Conservation (phyloP, 2,797 vertebrate genomes). For the Pipistrellus pipistrellus region DNA sequence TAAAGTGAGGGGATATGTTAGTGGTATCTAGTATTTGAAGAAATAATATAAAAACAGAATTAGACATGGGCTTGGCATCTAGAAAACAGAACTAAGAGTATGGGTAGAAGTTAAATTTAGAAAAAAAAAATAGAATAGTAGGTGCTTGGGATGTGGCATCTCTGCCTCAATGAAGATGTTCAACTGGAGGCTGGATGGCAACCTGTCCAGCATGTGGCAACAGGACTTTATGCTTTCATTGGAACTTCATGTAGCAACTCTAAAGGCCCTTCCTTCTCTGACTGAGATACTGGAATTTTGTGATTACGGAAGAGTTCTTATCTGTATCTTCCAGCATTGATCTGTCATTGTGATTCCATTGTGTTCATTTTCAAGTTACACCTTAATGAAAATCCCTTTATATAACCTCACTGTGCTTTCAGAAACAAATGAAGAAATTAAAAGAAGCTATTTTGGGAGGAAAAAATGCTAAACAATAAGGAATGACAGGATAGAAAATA, state of each 20-base stretch:
- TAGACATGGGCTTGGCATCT: background rate
- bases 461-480: conserved; percentile 1
- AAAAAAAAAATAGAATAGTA: background rate
- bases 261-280: background rate
- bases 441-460: conserved; percentile 4
- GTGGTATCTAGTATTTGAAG: background rate
- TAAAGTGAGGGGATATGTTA: background rate
- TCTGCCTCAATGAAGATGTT: background rate
- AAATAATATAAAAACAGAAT: background rate
- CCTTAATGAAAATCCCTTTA: background rate
- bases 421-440: conserved; percentile 36
- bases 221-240: background rate
- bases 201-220: background rate
- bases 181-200: background rate
- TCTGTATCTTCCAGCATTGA: background rate
- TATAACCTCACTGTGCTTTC: background rate
- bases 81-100: conserved; percentile 8
- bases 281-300: conserved; percentile 16
- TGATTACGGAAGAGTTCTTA: background rate
- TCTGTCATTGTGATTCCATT: background rate
- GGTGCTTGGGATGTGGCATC: background rate
- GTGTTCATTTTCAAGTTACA: background rate
- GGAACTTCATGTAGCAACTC: background rate
- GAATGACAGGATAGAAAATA: background rate
- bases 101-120: conserved; percentile 6